These are phyloP conservation scores for Borostomias antarcticus DNA, from an alignment of 2,797 vertebrate genomes.

Conservation along the genomic window DNA sequence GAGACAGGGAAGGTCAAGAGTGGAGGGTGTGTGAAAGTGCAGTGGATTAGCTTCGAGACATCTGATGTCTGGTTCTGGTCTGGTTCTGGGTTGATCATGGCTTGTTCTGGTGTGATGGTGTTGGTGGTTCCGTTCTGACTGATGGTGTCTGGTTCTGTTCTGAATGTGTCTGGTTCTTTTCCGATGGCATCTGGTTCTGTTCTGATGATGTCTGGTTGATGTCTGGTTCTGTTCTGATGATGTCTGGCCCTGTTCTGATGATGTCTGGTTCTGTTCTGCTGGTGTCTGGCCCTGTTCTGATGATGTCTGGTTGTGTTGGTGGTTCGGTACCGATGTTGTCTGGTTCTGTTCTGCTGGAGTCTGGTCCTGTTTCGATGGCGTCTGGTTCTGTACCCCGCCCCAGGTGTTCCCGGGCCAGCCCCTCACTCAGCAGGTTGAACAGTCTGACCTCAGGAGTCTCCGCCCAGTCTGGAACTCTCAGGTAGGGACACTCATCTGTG, in stretches of 20 bases:
- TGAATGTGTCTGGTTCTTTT: neutral
- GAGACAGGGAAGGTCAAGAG: too few species aligned
- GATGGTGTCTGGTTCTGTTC: neutral
- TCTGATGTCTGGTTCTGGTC: too few species aligned
- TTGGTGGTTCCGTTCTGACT: neutral
- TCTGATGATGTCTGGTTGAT: neutral
- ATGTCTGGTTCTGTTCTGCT: too few species aligned
- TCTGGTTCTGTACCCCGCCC: neutral
- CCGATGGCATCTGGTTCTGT: neutral
- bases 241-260: too few species aligned
- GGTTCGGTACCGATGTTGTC: neutral
- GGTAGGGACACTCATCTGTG: slow-evolving; percentile 65
- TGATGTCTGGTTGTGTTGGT: neutral
- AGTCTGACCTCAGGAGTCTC: slow-evolving; percentile 66
- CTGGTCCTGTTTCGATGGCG: neutral
- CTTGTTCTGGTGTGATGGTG: neutral
- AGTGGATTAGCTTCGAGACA: too few species aligned
- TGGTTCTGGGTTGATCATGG: too few species aligned
- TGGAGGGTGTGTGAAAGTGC: too few species aligned
- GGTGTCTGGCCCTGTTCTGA: slow-evolving; percentile 17
- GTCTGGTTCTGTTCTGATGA: neutral
- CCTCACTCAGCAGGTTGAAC: slow-evolving; percentile 69
- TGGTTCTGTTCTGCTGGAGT: neutral
- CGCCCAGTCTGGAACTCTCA: slow-evolving; percentile 63
- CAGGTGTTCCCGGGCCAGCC: slow-evolving; percentile 60